Conservation (phyloP, 2,888 invertebrate species). For the Ichneumoninae sp. region DNA sequence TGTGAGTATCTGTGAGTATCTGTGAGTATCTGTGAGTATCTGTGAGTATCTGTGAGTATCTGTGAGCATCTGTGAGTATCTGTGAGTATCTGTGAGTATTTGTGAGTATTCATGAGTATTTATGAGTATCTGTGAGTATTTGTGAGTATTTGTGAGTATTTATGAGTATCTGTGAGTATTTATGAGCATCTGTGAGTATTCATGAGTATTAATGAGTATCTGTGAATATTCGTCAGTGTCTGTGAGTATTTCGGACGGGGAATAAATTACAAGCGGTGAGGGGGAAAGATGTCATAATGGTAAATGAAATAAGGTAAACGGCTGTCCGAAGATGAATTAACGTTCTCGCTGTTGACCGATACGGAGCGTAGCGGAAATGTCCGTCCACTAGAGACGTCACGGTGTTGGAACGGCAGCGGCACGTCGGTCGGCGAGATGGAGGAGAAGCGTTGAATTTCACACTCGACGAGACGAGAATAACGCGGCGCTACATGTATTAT, state of each 20-base stretch:
- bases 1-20: too few species aligned
- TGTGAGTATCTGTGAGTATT: too few species aligned
- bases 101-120: too few species aligned
- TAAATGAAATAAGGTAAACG: slow-evolving; percentile 6
- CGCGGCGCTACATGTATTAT: slow-evolving; percentile 9
- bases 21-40: too few species aligned
- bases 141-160: too few species aligned
- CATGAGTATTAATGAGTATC: too few species aligned
- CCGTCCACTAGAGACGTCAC: slow-evolving; percentile 1
- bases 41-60: too few species aligned
- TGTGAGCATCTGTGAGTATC: too few species aligned
- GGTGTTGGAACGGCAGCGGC: neutral
- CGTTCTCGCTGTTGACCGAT: neutral
- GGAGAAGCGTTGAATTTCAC: slow-evolving; percentile 22
- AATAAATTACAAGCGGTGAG: neutral
- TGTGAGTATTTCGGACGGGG: neutral
- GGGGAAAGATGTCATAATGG: neutral
- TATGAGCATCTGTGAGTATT: too few species aligned
- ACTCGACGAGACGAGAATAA: slow-evolving; percentile 22
- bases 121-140: too few species aligned
- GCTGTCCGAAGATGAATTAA: neutral
- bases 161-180: too few species aligned
- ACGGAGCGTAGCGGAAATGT: neutral
- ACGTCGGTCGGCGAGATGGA: neutral
- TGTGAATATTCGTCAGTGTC: too few species aligned